Evolutionary conservation across 2,113 vertebrate species (phyloP), one percentile per base, ranked within the genome.

Genomic region (Phyllopteryx taeniolatus): DNA sequence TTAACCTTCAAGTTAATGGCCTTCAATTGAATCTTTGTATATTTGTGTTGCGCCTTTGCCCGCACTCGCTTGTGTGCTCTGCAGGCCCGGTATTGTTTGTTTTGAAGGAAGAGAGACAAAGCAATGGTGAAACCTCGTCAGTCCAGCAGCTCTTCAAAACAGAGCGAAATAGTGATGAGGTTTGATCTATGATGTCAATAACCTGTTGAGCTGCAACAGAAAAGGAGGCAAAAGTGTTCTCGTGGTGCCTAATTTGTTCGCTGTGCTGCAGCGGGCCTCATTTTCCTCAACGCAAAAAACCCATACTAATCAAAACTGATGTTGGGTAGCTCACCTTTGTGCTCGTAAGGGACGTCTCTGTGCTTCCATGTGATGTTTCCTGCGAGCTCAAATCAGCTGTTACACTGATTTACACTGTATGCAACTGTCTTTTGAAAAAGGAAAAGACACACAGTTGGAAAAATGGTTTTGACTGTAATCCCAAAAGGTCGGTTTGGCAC

Each of bases 161-260:
- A 12, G 44, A 74, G 53, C 47, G 43, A 42, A 72, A 46, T 15
- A 68, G n/a, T 47, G 19, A 61, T 60, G 47, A 56, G 54, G 54
- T 57, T 71, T 71, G 66, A 81, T 78, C 63, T 75, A 73, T 54
- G 71, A 61, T 53, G 53, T 76, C 79, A 68, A 75, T 71, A 69
- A 80, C n/a, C 4, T 51, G 42, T 51, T 68, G 39, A 49, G 73
- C 66, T 57, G 60, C 66, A 70, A 54, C 20, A 33, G 65, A 74
- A 76, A 65, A 72, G 15, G 15, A 73, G 70, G 63, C 19, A 17
- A 15, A 14, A 12, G 17, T 42, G 71, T 68, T n/a, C 61, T 56
- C 11, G n/a, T 5, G 64, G 61, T 64, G 67, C 54, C 44, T 61
- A 43, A n/a, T 51, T 67, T 54, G 42, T 68, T 76, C 9, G 69